Evolutionary conservation across 2,888 invertebrate species (phyloP).

Genomic region (Eristalis tenax): DNA sequence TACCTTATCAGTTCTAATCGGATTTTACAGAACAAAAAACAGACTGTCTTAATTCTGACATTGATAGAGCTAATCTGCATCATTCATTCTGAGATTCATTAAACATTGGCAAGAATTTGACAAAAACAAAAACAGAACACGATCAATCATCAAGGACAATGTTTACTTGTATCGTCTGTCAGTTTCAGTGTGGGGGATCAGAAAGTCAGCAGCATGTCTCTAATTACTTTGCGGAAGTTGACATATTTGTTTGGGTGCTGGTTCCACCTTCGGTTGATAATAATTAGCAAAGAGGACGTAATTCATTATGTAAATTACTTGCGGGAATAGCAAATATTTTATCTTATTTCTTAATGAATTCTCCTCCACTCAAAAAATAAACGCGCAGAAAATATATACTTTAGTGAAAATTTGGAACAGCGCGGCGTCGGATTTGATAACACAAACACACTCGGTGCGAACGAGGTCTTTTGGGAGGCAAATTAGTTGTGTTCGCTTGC

Average conservation of each 20-base stretch:
- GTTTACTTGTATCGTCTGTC: background rate
- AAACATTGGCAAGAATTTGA: background rate
- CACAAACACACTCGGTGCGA: background rate
- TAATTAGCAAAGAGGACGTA: conserved; percentile 7
- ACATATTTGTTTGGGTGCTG: background rate
- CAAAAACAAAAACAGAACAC: background rate
- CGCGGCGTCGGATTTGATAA: background rate
- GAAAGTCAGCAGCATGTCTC: background rate
- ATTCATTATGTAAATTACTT: conserved; percentile 64
- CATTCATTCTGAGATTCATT: background rate
- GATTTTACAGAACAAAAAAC: conserved; percentile 39
- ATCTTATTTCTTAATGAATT: conserved; percentile 46
- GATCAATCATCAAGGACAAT: background rate
- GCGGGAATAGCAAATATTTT: conserved; percentile 41
- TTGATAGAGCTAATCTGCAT: conserved; percentile 23
- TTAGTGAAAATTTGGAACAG: background rate
- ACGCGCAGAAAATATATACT: too few relatives aligned
- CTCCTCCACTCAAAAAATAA: background rate
- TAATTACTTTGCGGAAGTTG: background rate
- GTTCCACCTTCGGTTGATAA: background rate
- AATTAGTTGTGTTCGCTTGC: background rate
- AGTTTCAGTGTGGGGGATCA: background rate
- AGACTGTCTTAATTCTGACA: conserved; percentile 46
- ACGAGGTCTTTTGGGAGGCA: background rate
- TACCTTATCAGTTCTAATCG: conserved; percentile 48